Conservation (phyloP, 2,888 invertebrate genomes). For the Deilephila elpenor region DNA sequence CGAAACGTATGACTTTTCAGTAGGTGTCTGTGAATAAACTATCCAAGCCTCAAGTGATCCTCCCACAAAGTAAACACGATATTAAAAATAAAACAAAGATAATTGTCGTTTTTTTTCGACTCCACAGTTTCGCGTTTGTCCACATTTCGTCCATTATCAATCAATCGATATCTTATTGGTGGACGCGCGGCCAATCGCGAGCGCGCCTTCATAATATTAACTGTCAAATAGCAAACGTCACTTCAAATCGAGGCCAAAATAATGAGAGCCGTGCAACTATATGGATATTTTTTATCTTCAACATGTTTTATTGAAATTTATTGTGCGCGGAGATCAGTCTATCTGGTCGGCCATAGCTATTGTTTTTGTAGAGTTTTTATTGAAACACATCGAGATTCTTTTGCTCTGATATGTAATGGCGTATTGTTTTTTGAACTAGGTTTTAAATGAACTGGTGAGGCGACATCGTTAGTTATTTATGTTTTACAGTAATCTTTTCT, state of each 20-base stretch:
- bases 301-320: slow-evolving; percentile 33
- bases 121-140: slow-evolving; percentile 57
- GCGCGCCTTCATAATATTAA: slow-evolving; percentile 56
- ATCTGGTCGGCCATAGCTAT: slow-evolving; percentile 40
- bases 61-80: slow-evolving; percentile 21
- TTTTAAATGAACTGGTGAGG: slow-evolving; percentile 3
- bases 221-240: slow-evolving; percentile 58
- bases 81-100: slow-evolving; percentile 16
- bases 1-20: neutral
- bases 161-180: slow-evolving; percentile 66
- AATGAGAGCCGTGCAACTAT: slow-evolving; percentile 45
- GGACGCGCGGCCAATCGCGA: slow-evolving; percentile 63
- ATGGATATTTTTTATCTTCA: slow-evolving; percentile 43
- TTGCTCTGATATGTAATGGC: slow-evolving; percentile 35
- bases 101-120: slow-evolving; percentile 48
- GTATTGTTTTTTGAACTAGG: slow-evolving; percentile 36
- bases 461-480: neutral
- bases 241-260: slow-evolving; percentile 51
- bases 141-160: slow-evolving; percentile 62
- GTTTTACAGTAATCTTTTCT: neutral
- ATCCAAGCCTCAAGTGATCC: neutral
- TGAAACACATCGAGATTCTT: slow-evolving; percentile 28
- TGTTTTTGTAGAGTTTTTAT: slow-evolving; percentile 42
- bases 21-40: neutral
- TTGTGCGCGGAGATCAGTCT: slow-evolving; percentile 42